Conservation (phyloP, 37 sponge, comb jelly and placozoan genomes). For the Aphrocallistes beatrix region DNA sequence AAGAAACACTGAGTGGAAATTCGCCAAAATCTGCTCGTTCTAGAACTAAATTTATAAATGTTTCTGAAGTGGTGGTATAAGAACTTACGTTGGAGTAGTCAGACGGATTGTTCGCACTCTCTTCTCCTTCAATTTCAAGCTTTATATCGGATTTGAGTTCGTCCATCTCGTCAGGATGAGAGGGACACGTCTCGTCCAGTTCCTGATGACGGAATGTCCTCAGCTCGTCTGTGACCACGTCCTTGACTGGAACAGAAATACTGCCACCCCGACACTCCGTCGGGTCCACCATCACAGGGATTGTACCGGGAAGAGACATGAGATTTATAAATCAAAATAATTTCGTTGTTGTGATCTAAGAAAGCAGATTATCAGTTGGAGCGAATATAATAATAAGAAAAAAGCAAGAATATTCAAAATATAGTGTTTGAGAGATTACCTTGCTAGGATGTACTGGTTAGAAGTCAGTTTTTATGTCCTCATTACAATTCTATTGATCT, state of each 20-base stretch:
- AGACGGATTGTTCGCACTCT: background rate
- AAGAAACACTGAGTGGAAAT: too few relatives aligned
- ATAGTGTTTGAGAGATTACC: slow-evolving; percentile 15
- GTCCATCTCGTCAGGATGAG: slow-evolving; percentile 4
- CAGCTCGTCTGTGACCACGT: background rate
- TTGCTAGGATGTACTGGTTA: slow-evolving; percentile 5
- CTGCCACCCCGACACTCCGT: background rate
- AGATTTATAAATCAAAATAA: background rate
- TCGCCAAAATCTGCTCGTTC: too few relatives aligned
- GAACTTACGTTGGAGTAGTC: background rate
- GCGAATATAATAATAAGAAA: background rate
- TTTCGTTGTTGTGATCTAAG: background rate
- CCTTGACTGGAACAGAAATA: background rate
- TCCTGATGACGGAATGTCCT: background rate
- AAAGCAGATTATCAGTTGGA: background rate
- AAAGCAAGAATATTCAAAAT: background rate
- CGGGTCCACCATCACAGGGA: background rate
- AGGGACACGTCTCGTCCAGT: background rate
- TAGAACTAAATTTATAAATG: too few relatives aligned
- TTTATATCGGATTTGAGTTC: background rate
- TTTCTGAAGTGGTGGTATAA: too few relatives aligned
- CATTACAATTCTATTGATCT: background rate
- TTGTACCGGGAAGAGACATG: background rate
- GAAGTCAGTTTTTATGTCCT: background rate
- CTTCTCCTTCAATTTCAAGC: slow-evolving; percentile 11